These are phyloP conservation scores for Xyliphius kryptos DNA, from an alignment of 2,113 vertebrate species.

Conservation along the genomic window DNA sequence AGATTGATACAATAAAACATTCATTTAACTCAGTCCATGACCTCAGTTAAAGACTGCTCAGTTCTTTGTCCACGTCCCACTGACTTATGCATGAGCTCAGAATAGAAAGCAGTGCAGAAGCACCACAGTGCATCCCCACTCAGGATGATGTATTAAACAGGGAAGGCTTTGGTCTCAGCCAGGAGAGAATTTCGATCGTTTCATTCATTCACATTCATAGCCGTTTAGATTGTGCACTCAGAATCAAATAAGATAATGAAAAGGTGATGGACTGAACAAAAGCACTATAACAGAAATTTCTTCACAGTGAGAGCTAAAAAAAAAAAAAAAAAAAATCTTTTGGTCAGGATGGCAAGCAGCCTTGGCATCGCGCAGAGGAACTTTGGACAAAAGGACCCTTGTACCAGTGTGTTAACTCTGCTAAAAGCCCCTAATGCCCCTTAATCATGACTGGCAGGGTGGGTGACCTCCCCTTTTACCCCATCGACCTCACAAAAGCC, in stretches of 20 bases:
- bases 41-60: slow-evolving; percentile 24
- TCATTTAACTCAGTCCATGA: slow-evolving; percentile 28
- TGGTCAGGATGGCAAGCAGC: slow-evolving; percentile 31
- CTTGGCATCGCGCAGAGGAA: slow-evolving; percentile 51
- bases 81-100: slow-evolving; percentile 27
- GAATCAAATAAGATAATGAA: slow-evolving; percentile 32
- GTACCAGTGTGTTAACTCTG: slow-evolving; percentile 61
- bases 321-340: slow-evolving; percentile 2
- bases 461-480: slow-evolving; percentile 53
- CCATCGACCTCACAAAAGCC: slow-evolving; percentile 43
- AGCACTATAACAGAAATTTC: slow-evolving; percentile 35
- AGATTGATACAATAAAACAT: slow-evolving; percentile 26
- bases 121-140: slow-evolving; percentile 7
- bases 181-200: slow-evolving; percentile 26
- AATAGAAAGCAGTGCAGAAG: slow-evolving; percentile 23
- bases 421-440: slow-evolving; percentile 55
- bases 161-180: slow-evolving; percentile 8
- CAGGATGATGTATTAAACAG: slow-evolving; percentile 26
- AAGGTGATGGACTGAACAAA: slow-evolving; percentile 19
- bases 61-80: slow-evolving; percentile 20
- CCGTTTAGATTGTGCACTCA: slow-evolving; percentile 35
- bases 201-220: slow-evolving; percentile 49
- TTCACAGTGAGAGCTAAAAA: slow-evolving; percentile 23
- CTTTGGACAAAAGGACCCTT: slow-evolving; percentile 61
- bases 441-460: slow-evolving; percentile 72